Base-by-base conservation (phyloP, 1,140 invertebrate genomes). In the Neodiprion pinetum region DNA sequence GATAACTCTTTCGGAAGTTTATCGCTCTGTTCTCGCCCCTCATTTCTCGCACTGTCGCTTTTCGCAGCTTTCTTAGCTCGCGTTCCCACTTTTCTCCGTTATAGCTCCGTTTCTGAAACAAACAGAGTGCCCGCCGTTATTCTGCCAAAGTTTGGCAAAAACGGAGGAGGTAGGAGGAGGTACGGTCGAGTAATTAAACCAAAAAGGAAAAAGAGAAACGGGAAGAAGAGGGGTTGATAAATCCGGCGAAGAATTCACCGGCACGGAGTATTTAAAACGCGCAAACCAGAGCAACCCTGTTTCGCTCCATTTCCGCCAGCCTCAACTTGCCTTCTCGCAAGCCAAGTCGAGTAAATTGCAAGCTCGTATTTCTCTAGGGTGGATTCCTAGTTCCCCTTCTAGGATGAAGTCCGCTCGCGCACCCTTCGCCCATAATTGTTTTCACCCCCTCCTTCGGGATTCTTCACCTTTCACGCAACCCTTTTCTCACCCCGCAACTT, bases 241-340 rank as follows among this genome's bases (percentile, higher is more conserved):
- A 71, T 71, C 70, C 70, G 28, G 11, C n/a, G 14, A 71, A 40
- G 17, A 71, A 71, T 71, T 71, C 48, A 14, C 53, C 5, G 53
- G n/a, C 28, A 40, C n/a, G 70, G 70, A 71, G n/a, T 71, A 40
- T 71, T 71, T 71, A 48, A 71, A 71, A 50, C 14, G 67, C 67
- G 40, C 21, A 61, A 61, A 61, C 53, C 53, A 12, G 53, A 61
- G 53, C 28, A 40, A 5, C 28, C 28, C 28, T 40, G 28, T 40
- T 40, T 40, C 5, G 2, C 28, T 40, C 28, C 28, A 40, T 40
- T 40, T 40, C 28, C 28, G 28, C 28, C 28, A 40, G 28, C 28
- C 28, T 40, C 28, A 40, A 40, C 28, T 40, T 40, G 28, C 28
- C 5, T 40, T 40, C 28, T 40, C 28, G 28, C 28, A 40, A 40